These are phyloP conservation scores for Amphipoea oculea DNA, from an alignment of 2,888 invertebrate genomes.

Conservation along the genomic window DNA sequence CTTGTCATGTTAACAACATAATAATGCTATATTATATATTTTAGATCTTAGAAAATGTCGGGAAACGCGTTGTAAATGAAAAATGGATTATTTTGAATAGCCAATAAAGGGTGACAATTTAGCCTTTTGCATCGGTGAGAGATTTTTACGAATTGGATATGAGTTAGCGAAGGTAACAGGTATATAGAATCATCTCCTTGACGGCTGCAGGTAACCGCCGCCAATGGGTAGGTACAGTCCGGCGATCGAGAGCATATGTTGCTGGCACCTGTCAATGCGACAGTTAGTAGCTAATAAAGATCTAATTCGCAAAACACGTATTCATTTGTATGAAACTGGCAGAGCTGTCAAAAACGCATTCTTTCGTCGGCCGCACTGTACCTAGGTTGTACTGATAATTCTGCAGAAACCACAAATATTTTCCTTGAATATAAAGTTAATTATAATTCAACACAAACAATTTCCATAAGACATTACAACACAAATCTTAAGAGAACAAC, in stretches of 20 bases:
- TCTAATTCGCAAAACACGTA: not conserved
- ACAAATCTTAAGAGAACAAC: slow-evolving; percentile 18
- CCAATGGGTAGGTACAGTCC: not conserved
- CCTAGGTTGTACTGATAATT: not conserved
- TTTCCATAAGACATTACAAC: not conserved
- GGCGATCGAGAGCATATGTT: not conserved
- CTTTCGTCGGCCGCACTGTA: not conserved
- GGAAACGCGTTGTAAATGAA: not conserved
- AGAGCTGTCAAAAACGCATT: not conserved
- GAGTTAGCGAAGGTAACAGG: not conserved
- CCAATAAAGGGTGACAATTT: not conserved
- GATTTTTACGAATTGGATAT: not conserved
- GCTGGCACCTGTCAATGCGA: not conserved
- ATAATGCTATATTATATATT: too few species aligned
- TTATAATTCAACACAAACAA: not conserved
- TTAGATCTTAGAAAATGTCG: not conserved
- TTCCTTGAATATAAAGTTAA: not conserved
- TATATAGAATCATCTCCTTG: not conserved
- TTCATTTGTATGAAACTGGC: not conserved
- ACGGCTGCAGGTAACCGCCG: too few species aligned
- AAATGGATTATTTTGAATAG: too few species aligned
- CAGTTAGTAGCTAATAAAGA: not conserved
- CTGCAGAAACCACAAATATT: not conserved
- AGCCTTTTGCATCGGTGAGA: not conserved
- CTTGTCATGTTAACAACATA: not conserved